Percentiles rank a stretch among this genome's conserved stretches.
phyloP scores from a whole-genome alignment of 2,113 vertebrate genomes.

The Gopherus evgoodei region DNA sequence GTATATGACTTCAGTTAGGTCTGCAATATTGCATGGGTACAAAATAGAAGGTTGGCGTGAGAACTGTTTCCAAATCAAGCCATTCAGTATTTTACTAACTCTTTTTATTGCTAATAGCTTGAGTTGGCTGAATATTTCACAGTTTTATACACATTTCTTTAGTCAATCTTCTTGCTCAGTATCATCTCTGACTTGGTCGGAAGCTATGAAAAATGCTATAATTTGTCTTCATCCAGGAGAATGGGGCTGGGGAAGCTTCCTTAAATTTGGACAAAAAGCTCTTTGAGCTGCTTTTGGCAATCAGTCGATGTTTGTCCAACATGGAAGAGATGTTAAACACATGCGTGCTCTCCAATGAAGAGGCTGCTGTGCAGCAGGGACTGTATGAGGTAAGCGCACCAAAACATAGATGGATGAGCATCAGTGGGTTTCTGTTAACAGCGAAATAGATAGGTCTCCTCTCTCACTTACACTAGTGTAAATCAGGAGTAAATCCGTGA shows the following conservation, averaged over 20 bases:
- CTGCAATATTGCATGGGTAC: not conserved
- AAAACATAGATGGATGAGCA: not conserved
- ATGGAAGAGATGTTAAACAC: slow-evolving; percentile 79
- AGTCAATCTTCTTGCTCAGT: not conserved
- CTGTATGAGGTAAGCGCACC: slow-evolving; percentile 79
- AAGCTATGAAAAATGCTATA: slow-evolving; percentile 12
- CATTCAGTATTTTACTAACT: not conserved
- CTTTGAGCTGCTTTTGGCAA: slow-evolving; percentile 82
- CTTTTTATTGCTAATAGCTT: not conserved
- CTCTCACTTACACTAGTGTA: not conserved
- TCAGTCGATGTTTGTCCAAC: slow-evolving; percentile 80
- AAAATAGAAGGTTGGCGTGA: not conserved
- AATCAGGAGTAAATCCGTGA: not conserved
- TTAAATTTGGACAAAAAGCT: slow-evolving; percentile 82
- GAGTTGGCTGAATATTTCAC: not conserved
- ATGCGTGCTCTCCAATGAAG: slow-evolving; percentile 59
- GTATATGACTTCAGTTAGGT: not conserved
- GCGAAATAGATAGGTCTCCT: not conserved
- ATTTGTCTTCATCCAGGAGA: slow-evolving; percentile 71
- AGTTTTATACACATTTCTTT: not conserved
- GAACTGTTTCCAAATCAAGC: not conserved
- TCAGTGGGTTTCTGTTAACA: not conserved
- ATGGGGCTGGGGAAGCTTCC: slow-evolving; percentile 50
- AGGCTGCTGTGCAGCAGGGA: slow-evolving; percentile 71
- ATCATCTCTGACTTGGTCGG: not conserved